Percentiles rank a stretch among this genome's conserved stretches.
phyloP scores from a whole-genome alignment of 2,797 vertebrate genomes.

The Acrossocheilus wenchowensis region DNA sequence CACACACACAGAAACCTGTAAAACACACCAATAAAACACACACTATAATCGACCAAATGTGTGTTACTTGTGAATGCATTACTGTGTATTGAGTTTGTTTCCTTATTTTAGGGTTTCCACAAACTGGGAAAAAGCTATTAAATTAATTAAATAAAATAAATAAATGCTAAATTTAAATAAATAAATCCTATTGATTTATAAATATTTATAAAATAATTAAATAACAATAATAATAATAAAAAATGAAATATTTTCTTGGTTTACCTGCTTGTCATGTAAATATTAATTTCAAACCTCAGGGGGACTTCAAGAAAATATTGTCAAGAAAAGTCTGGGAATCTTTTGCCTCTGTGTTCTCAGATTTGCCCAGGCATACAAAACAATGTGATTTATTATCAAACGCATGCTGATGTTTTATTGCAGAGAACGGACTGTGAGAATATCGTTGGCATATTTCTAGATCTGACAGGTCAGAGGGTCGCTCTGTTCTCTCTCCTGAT shows the following conservation, averaged over 20 bases:
- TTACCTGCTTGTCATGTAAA: neutral
- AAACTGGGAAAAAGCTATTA: neutral
- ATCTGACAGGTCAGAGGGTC: neutral
- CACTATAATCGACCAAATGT: neutral
- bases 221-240: no score
- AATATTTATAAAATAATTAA: no score
- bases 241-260: no score
- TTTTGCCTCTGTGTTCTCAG: neutral
- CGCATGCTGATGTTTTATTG: neutral
- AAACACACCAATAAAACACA: neutral
- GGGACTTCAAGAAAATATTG: no score
- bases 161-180: neutral
- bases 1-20: neutral
- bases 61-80: neutral
- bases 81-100: neutral
- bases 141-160: neutral
- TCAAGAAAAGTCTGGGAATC: no score
- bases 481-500: slow-evolving; percentile 4
- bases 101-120: neutral
- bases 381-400: neutral
- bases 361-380: neutral
- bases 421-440: neutral
- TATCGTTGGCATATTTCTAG: neutral
- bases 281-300: no score
- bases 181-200: neutral